Percentiles rank a stretch among this genome's conserved stretches.
Evolutionary conservation across 30 jellyfish, hydroid and myxozoan species (phyloP).

Genomic region (Mastigias papua): DNA sequence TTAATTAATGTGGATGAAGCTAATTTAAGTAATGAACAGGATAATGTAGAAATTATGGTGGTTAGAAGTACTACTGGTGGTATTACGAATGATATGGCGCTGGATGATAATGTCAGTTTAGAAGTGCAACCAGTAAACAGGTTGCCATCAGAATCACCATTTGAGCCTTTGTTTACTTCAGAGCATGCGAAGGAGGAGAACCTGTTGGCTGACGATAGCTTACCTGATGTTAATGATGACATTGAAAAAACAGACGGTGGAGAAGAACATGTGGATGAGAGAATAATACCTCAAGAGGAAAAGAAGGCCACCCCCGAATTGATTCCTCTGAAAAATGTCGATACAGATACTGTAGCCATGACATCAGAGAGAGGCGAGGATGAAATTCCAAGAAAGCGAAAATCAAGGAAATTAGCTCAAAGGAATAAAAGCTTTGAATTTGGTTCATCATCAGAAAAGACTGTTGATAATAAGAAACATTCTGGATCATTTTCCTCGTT

Average conservation of each 20-base stretch:
- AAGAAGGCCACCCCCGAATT: constrained; percentile 7
- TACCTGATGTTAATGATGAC: background rate
- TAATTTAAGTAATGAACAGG: background rate
- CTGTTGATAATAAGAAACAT: constrained; percentile 47
- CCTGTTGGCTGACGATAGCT: background rate
- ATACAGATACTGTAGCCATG: background rate
- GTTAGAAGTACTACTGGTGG: background rate
- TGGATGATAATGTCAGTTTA: background rate
- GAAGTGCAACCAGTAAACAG: background rate
- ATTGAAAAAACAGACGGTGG: background rate
- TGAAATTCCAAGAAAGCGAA: constrained; percentile 13
- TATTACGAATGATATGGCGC: background rate
- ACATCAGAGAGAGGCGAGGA: background rate
- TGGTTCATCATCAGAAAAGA: constrained; percentile 50
- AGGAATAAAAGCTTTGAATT: constrained; percentile 76
- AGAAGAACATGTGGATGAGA: background rate
- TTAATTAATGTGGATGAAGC: constrained; percentile 3
- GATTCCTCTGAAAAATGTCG: background rate
- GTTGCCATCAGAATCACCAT: constrained; percentile 31
- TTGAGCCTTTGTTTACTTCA: constrained; percentile 59
- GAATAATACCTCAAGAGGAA: background rate
- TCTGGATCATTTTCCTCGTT: constrained; percentile 79
- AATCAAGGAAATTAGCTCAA: constrained; percentile 44
- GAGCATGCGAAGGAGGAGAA: constrained; percentile 39
- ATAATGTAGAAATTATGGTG: background rate